Conservation (phyloP, 2,888 invertebrate species). For the Scaptomyza tumidula region DNA sequence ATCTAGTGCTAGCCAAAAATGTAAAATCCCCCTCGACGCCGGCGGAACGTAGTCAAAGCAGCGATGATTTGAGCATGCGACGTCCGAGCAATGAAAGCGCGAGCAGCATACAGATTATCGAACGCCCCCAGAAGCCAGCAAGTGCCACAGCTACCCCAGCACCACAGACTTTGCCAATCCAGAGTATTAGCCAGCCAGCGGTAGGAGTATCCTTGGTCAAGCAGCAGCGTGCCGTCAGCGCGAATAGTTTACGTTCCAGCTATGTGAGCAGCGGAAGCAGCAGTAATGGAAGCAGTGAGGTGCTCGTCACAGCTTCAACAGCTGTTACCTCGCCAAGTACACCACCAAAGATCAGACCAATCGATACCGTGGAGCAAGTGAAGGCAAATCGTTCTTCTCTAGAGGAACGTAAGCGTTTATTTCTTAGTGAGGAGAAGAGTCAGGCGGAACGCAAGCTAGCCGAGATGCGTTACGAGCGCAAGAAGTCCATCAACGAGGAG, state of each 20-base stretch:
- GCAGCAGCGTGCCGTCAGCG: conserved; percentile 67
- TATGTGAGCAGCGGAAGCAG: conserved; percentile 49
- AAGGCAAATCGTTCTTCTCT: conserved; percentile 62
- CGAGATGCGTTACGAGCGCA: conserved; percentile 79
- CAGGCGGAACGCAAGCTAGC: conserved; percentile 78
- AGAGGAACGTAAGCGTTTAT: conserved; percentile 82
- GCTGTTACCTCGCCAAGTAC: conserved; percentile 57
- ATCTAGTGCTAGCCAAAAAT: conserved; percentile 88
- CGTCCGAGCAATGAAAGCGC: conserved; percentile 85
- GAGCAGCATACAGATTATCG: conserved; percentile 67
- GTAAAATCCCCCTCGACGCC: conserved; percentile 60
- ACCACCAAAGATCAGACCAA: conserved; percentile 42
- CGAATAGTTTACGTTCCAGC: conserved; percentile 57
- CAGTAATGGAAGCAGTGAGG: conserved; percentile 49
- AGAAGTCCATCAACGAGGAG: conserved; percentile 79
- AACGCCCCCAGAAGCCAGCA: conserved; percentile 72
- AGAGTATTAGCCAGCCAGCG: conserved; percentile 52
- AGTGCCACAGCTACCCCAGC: conserved; percentile 21
- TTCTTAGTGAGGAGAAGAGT: conserved; percentile 80
- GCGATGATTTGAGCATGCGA: conserved; percentile 78
- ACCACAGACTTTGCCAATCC: conserved; percentile 15
- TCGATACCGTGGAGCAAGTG: conserved; percentile 7
- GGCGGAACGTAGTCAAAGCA: conserved; percentile 71
- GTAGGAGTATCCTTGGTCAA: conserved; percentile 56
- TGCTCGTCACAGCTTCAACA: conserved; percentile 44